Conservation (phyloP, 2,797 vertebrate genomes). For the Moxostoma hubbsi region DNA sequence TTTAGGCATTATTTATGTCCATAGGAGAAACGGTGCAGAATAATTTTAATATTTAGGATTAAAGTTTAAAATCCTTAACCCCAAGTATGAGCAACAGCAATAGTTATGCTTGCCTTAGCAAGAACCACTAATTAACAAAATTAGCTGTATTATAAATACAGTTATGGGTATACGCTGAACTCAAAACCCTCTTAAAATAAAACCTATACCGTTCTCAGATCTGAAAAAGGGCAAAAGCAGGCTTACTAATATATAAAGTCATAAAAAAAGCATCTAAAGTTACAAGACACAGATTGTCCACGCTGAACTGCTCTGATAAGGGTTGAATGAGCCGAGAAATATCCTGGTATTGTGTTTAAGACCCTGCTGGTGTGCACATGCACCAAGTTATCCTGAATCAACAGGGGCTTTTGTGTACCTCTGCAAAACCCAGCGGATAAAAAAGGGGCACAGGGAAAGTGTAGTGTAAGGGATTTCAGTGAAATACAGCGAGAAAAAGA, state of each 20-base stretch:
- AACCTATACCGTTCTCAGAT: neutral
- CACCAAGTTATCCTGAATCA: slow-evolving; percentile 25
- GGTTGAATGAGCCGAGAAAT: slow-evolving; percentile 31
- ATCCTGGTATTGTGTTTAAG: slow-evolving; percentile 30
- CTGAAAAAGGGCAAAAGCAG: neutral
- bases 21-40: too few relatives aligned
- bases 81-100: too few relatives aligned
- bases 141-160: too few relatives aligned
- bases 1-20: too few relatives aligned
- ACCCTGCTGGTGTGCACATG: slow-evolving; percentile 18
- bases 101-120: too few relatives aligned
- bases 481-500: slow-evolving; percentile 26
- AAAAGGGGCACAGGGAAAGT: slow-evolving; percentile 24
- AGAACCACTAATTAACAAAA: neutral
- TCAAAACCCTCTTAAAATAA: neutral
- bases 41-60: too few relatives aligned
- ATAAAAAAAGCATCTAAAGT: neutral
- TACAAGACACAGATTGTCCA: neutral
- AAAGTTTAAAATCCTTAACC: too few relatives aligned
- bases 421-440: neutral
- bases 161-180: too few relatives aligned
- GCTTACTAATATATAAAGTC: neutral
- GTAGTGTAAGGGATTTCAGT: slow-evolving; percentile 18
- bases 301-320: slow-evolving; percentile 25
- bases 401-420: slow-evolving; percentile 34